Conservation (phyloP, 1,140 invertebrate species). For the Drosophila pachea region DNA sequence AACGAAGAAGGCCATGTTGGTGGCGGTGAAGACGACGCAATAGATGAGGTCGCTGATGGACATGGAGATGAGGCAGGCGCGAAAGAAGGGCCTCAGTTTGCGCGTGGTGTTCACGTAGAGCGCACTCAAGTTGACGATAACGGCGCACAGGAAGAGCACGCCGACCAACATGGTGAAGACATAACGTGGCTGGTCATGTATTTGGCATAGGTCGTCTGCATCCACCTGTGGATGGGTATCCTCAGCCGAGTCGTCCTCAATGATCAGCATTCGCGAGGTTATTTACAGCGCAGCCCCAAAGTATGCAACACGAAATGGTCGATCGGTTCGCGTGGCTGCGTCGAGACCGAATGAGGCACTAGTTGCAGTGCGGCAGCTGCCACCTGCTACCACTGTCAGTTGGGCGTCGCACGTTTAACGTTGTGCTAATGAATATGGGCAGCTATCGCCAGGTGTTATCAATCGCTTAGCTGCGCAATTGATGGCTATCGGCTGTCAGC, state of each 20-base stretch:
- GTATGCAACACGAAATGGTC: conserved; percentile 24
- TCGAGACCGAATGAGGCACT: conserved; percentile 6
- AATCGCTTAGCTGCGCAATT: conserved; percentile 14
- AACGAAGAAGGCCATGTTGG: conserved; percentile 61
- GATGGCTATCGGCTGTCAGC: conserved; percentile 57
- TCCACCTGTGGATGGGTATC: conserved; percentile 39
- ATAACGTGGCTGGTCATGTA: conserved; percentile 10
- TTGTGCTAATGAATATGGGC: conserved; percentile 27
- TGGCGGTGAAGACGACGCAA: conserved; percentile 53
- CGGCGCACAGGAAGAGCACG: conserved; percentile 40
- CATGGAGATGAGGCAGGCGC: conserved; percentile 79
- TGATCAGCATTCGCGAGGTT: conserved; percentile 6
- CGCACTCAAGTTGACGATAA: conserved; percentile 60
- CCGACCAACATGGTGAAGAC: conserved; percentile 41
- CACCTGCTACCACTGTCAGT: conserved; percentile 9
- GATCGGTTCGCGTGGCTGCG: neutral
- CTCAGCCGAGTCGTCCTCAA: neutral
- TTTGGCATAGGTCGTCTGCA: conserved; percentile 43
- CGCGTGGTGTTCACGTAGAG: conserved; percentile 63
- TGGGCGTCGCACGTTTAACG: neutral
- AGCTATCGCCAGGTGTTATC: conserved; percentile 27
- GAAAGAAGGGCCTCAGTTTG: conserved; percentile 69
- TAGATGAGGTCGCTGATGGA: conserved; percentile 79
- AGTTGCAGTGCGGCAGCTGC: neutral
- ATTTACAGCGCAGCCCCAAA: conserved; percentile 32